These are phyloP conservation scores for Drosophila micromelanica DNA, from an alignment of 1,140 invertebrate genomes.

Conservation along the genomic window DNA sequence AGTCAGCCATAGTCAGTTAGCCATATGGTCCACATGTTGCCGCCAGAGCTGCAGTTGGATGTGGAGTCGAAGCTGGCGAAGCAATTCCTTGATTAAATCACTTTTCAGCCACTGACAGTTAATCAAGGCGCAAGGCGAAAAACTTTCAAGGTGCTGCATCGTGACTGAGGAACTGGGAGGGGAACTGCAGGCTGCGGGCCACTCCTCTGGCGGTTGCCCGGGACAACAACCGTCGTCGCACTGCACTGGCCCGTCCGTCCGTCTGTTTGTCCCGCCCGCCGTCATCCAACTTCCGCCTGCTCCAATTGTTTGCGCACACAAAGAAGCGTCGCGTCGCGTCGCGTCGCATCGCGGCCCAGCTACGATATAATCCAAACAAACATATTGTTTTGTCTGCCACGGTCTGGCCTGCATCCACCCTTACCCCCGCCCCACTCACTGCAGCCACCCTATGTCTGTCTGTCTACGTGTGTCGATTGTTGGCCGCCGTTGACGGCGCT, in stretches of 20 bases:
- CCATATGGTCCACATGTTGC: constrained; percentile 48
- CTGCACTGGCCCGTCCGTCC: not conserved
- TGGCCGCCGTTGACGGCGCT: constrained; percentile 49
- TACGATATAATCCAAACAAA: constrained; percentile 79
- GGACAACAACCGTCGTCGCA: constrained; percentile 53
- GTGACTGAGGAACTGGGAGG: constrained; percentile 8
- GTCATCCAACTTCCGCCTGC: constrained; percentile 80
- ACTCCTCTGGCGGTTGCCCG: constrained; percentile 41
- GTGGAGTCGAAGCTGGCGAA: constrained; percentile 6
- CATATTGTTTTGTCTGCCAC: constrained; percentile 82
- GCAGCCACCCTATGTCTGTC: not conserved
- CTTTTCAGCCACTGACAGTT: constrained; percentile 81
- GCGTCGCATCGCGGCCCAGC: constrained; percentile 31
- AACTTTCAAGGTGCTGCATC: constrained; percentile 71
- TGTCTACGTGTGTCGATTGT: constrained; percentile 74
- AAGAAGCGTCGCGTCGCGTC: constrained; percentile 70
- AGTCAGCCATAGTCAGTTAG: constrained; percentile 18
- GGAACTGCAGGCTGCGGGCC: not conserved
- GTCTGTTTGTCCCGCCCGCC: constrained; percentile 30
- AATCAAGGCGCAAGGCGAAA: constrained; percentile 66
- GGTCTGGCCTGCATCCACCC: constrained; percentile 49
- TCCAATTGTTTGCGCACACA: constrained; percentile 82
- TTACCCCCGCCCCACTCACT: constrained; percentile 3
- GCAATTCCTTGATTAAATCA: constrained; percentile 75
- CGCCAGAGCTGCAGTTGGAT: constrained; percentile 1